Base-by-base conservation (phyloP, 2,797 vertebrate species). In the Notolepis coatsorum region DNA sequence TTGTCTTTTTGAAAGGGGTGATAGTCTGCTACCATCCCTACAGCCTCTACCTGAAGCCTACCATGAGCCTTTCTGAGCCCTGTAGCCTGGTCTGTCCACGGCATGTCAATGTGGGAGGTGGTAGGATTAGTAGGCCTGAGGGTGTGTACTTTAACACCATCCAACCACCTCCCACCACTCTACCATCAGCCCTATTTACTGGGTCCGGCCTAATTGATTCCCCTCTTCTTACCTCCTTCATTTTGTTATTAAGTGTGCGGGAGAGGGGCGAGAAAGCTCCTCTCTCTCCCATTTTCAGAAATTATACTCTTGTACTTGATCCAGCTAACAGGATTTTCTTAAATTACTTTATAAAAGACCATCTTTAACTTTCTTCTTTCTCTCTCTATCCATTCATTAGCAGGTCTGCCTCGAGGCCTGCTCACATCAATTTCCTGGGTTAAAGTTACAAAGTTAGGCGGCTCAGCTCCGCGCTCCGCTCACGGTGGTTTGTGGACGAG, bases 281-380 rank as follows among this genome's bases (percentile, higher is more conserved):
- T 88, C 81, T 87, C 74, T 86, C 85, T 80, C 88, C 88, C 88
- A 84, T 92, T 92, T 97, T 96, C 92, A 97, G 96, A 97, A 96
- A 97, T 96, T 94, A 91, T 96, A 97, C 94, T 98, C 96, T 97
- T 99, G 96, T 98, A 97, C 96, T 98, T 95, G 97, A 99, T 99
- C 94, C 97, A 97, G 96, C 96, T 99, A 99, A 99, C 96, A 98
- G 97, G 97, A 99, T 99, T 99, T 99, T 99, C 96, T 96, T 96
- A 98, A 95, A 98, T 99, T 99, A 98, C 95, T 97, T 96, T 96
- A 97, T 97, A 97, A 98, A 96, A 97, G 94, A 96, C 95, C 96
- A 98, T 99, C 96, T 99, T 96, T 97, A 98, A 99, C 96, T 98
- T 98, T 96, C 96, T 94, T 97, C 95, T 97, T 96, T 96, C 95